Evolutionary conservation across 2,113 vertebrate genomes (phyloP), one percentile per base, ranked within the genome.

Genomic region (Genyomyrus donnyi): DNA sequence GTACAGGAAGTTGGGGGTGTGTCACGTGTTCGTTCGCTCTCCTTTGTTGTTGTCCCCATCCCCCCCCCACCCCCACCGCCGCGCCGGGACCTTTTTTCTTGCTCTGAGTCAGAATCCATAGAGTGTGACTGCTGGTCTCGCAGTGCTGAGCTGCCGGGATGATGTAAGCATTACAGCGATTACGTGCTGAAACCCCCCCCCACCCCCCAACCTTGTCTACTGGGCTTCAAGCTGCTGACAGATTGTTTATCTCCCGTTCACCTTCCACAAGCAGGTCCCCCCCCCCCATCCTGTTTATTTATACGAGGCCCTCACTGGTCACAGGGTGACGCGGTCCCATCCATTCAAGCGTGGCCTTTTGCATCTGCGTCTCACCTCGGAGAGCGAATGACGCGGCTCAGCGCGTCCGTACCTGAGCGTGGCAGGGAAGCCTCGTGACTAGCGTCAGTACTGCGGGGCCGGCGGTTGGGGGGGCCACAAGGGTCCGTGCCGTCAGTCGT

Each of bases 281-380:
- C 70, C 70, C 88, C 89, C 24, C 89, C 31, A 1, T 15, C 70
- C 31, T 39, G 27, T 88, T 89, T 91, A 48, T 80, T 88, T 53
- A 31, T 89, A 91, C 92, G 92, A 87, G 93, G 92, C 93, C 94
- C 93, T 95, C 95, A 95, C 95, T 95, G 94, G 93, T 92, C 94
- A 89, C 84, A 87, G 80, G 92, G 91, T 90, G 90, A 70, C 56
- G 84, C 91, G 91, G 92, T 93, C 94, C 93, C 92, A 94, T 94
- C 94, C 94, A 94, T 93, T 95, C 95, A 94, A 90, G 39, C 66
- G 39, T 87, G 45, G 74, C 74, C 88, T 84, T 85, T 90, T 88
- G 70, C 91, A 83, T 89, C 93, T 91, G 17, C n/a, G 94, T 93
- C 93, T 92, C 58, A 45, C 77, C 91, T 94, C 93, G 91, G 74